Evolutionary conservation across 2,797 vertebrate species (phyloP).

Genomic region (Lophius americanus): DNA sequence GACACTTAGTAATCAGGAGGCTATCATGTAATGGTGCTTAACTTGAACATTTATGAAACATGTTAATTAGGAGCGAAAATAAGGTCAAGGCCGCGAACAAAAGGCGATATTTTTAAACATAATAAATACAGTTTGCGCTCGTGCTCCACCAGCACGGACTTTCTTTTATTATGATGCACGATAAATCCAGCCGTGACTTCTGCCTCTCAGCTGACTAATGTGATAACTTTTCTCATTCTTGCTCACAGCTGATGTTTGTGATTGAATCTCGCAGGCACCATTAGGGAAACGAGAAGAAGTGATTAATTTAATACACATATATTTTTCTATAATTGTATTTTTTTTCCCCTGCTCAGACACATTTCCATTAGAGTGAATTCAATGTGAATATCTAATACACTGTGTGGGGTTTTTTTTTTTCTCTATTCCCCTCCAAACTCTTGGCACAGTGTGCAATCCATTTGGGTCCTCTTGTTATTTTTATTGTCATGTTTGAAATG

Average conservation of each 20-base stretch:
- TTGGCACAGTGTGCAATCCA: constrained; percentile 71
- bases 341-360: constrained; percentile 45
- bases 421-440: constrained; percentile 26
- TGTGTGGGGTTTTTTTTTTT: constrained; percentile 20
- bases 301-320: constrained; percentile 53
- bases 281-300: constrained; percentile 31
- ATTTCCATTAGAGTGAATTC: constrained; percentile 53
- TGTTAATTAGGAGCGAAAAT: constrained; percentile 59
- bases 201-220: constrained; percentile 20
- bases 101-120: neutral
- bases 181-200: constrained; percentile 3
- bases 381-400: constrained; percentile 60
- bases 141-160: constrained; percentile 13
- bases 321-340: constrained; percentile 48
- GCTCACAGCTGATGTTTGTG: constrained; percentile 30
- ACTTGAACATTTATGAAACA: constrained; percentile 53
- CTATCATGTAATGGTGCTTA: constrained; percentile 59
- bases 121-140: constrained; percentile 21
- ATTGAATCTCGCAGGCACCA: constrained; percentile 25
- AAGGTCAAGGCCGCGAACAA: constrained; percentile 50
- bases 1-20: constrained; percentile 57
- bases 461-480: constrained; percentile 78
- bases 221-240: constrained; percentile 25
- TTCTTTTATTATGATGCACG: constrained; percentile 1
- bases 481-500: constrained; percentile 81